Evolutionary conservation across 2,797 vertebrate genomes (phyloP).

Genomic region (Hydrocynus forskahlii): DNA sequence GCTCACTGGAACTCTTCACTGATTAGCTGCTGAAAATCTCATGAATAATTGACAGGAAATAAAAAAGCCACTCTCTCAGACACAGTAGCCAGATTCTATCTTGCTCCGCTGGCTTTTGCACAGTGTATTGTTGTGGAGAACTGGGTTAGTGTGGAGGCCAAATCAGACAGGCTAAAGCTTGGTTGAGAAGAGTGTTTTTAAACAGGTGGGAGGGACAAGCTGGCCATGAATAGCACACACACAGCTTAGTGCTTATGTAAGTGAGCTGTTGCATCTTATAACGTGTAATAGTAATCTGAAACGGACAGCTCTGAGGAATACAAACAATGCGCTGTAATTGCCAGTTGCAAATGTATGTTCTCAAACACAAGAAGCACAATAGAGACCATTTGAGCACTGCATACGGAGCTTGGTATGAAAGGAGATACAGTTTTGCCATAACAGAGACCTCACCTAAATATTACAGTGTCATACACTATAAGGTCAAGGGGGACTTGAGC

Average conservation of each 20-base stretch:
- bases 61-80: constrained; percentile 57
- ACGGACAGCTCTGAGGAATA: constrained; percentile 29
- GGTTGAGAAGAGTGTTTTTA: constrained; percentile 51
- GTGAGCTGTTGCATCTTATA: constrained; percentile 32
- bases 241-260: constrained; percentile 45
- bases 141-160: constrained; percentile 45
- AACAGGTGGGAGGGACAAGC: constrained; percentile 51
- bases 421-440: constrained; percentile 1
- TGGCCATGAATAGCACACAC: constrained; percentile 41
- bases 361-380: neutral
- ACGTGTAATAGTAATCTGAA: constrained; percentile 42
- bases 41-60: constrained; percentile 66
- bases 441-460: neutral
- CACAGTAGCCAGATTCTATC: constrained; percentile 53
- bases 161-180: constrained; percentile 48
- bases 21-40: constrained; percentile 62
- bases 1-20: constrained; percentile 59
- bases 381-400: neutral
- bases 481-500: constrained; percentile 29
- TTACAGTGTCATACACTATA: constrained; percentile 4
- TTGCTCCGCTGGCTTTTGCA: constrained; percentile 34
- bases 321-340: constrained; percentile 15
- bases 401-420: neutral
- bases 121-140: constrained; percentile 44
- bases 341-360: neutral